Conservation (phyloP, 2,113 vertebrate species). For the Hystrix cristata region DNA sequence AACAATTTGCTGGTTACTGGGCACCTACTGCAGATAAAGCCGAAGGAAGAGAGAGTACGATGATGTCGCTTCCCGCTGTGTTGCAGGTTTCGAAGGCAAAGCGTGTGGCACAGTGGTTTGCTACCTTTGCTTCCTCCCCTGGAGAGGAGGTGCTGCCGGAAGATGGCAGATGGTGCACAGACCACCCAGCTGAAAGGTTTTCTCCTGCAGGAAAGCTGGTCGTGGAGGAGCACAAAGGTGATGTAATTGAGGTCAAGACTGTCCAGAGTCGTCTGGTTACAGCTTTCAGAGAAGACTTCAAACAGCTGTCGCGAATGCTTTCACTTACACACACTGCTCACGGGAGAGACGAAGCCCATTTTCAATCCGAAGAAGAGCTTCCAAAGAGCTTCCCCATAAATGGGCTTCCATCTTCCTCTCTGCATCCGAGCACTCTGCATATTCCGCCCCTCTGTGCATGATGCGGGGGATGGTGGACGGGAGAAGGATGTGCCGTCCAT, state of each 20-base stretch:
- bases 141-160: neutral
- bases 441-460: neutral
- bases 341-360: neutral
- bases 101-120: neutral
- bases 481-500: neutral
- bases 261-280: neutral
- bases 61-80: neutral
- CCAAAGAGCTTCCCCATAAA: neutral
- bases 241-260: constrained; percentile 2
- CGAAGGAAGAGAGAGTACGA: neutral
- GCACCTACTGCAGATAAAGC: neutral
- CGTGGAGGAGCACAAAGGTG: neutral
- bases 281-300: neutral
- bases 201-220: neutral
- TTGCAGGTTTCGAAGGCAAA: neutral
- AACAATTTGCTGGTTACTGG: neutral
- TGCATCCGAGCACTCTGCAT: neutral
- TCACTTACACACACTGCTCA: neutral
- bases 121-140: neutral
- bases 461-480: neutral
- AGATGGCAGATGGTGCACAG: neutral
- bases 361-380: neutral
- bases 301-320: neutral
- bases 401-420: neutral
- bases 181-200: neutral